These are phyloP conservation scores for Alentia gelatinosa DNA, from an alignment of 2,888 invertebrate species.

Conservation along the genomic window DNA sequence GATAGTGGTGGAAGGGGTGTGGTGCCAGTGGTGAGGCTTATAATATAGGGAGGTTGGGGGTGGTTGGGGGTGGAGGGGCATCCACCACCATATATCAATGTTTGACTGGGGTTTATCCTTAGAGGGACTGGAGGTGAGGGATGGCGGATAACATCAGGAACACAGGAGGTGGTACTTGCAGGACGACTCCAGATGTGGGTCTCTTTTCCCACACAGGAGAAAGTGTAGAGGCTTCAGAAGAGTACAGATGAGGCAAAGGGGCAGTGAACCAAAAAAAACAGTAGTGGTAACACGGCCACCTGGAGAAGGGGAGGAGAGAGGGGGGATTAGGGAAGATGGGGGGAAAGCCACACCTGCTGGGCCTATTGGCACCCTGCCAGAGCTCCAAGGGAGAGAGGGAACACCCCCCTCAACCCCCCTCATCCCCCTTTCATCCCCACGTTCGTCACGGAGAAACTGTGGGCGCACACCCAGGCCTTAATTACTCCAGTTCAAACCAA, in stretches of 20 bases:
- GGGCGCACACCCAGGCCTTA: background rate
- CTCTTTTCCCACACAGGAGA: too few relatives aligned
- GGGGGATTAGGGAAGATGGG: background rate
- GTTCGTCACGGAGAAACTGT: too few relatives aligned
- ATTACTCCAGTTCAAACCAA: constrained; percentile 15
- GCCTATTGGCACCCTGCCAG: background rate
- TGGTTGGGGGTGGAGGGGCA: background rate
- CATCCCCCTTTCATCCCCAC: too few relatives aligned
- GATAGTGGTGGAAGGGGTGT: background rate
- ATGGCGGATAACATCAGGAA: constrained; percentile 23
- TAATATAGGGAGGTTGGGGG: too few relatives aligned
- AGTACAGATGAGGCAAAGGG: background rate
- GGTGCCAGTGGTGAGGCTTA: too few relatives aligned
- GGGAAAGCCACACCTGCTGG: background rate
- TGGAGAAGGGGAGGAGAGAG: background rate
- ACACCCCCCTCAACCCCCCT: too few relatives aligned
- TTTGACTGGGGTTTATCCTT: constrained; percentile 4
- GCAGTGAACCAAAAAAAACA: background rate
- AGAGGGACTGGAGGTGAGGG: background rate
- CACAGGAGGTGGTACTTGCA: background rate
- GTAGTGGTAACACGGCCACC: background rate
- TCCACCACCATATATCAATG: constrained; percentile 16
- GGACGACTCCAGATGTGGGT: background rate
- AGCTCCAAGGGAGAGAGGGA: background rate
- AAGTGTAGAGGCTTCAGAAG: too few relatives aligned